A percentile compares a stretch with the other conserved stretches of the same genome.
phyloP scores from a whole-genome alignment of 2,113 vertebrate genomes.

The Marmota monax region DNA sequence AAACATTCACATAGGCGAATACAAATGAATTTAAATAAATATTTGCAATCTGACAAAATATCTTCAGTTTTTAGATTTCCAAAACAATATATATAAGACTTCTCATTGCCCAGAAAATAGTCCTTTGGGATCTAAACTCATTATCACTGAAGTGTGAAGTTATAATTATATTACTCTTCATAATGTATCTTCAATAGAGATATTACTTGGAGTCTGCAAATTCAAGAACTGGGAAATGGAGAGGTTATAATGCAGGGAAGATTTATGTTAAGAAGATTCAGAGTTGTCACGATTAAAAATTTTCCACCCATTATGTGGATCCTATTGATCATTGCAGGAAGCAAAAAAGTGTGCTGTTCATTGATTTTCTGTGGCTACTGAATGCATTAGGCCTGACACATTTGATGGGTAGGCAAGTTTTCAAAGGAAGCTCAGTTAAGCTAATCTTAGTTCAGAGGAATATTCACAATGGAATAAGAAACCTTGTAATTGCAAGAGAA shows the following conservation, averaged over 20 bases:
- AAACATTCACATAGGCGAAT: not conserved
- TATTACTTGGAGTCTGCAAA: slow-evolving; percentile 82
- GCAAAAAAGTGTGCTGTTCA: slow-evolving; percentile 88
- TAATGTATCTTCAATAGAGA: slow-evolving; percentile 82
- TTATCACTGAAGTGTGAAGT: slow-evolving; percentile 82
- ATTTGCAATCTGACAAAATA: not conserved
- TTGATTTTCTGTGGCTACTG: slow-evolving; percentile 88
- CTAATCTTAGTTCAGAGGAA: slow-evolving; percentile 89
- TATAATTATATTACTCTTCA: slow-evolving; percentile 84
- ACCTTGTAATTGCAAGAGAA: slow-evolving; percentile 88
- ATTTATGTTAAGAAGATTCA: slow-evolving; percentile 86
- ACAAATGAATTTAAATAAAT: not conserved
- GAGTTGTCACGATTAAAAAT: slow-evolving; percentile 88
- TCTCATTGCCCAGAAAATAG: slow-evolving; percentile 70
- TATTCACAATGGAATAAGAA: slow-evolving; percentile 87
- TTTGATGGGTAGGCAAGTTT: slow-evolving; percentile 88
- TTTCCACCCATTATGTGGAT: slow-evolving; percentile 88
- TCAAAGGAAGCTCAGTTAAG: slow-evolving; percentile 87
- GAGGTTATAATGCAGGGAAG: slow-evolving; percentile 83
- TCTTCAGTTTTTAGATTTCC: slow-evolving; percentile 51
- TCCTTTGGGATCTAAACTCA: slow-evolving; percentile 78
- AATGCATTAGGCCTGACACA: slow-evolving; percentile 88
- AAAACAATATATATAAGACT: slow-evolving; percentile 58
- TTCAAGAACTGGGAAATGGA: slow-evolving; percentile 82
- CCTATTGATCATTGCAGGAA: slow-evolving; percentile 90